Evolutionary conservation across 2,797 vertebrate species (phyloP).

Genomic region (Trematomus bernacchii): DNA sequence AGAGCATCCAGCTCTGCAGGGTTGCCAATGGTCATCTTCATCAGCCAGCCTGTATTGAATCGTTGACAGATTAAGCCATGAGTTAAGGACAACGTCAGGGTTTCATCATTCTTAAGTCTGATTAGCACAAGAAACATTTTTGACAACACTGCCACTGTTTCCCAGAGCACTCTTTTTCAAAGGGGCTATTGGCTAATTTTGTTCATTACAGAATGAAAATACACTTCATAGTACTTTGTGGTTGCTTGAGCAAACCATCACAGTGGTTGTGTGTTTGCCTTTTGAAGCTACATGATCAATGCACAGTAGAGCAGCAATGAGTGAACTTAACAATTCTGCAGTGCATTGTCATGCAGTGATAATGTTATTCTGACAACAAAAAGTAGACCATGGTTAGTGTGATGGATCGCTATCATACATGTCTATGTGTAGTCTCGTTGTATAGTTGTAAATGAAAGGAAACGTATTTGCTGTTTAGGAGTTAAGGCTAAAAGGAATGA

Average conservation of each 20-base stretch:
- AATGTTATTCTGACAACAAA: background rate
- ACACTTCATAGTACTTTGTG: background rate
- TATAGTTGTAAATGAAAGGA: background rate
- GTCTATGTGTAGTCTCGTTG: background rate
- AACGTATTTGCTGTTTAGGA: background rate
- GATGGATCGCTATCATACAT: background rate
- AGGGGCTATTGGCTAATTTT: background rate
- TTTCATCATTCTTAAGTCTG: background rate
- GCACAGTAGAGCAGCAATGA: background rate
- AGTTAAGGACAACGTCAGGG: background rate
- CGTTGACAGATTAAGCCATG: background rate
- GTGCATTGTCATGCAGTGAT: background rate
- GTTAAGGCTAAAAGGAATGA: too few species aligned
- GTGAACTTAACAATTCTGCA: background rate
- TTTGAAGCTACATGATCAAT: background rate
- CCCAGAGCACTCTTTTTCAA: background rate
- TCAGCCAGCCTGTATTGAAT: conserved; percentile 88
- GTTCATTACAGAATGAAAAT: background rate
- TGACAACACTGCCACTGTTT: background rate
- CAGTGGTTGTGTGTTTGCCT: background rate
- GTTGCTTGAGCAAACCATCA: background rate
- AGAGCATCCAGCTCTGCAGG: conserved; percentile 92
- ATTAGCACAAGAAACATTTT: background rate
- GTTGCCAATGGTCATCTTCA: conserved; percentile 96
- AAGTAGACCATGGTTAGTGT: background rate